phyloP scores from a whole-genome alignment of 2,113 vertebrate species.

The Caretta caretta region DNA sequence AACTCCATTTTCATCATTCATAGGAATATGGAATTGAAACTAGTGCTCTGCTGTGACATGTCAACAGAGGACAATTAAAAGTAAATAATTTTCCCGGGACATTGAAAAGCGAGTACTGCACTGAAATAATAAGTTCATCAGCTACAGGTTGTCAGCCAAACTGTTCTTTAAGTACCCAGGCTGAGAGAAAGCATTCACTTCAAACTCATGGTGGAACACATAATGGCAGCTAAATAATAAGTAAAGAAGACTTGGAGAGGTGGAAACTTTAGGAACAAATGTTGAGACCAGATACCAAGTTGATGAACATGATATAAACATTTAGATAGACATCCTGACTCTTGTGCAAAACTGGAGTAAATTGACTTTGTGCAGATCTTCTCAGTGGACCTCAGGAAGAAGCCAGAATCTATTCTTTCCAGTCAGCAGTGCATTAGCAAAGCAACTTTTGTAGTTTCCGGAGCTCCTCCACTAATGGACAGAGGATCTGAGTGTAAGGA shows the following conservation, averaged over 20 bases:
- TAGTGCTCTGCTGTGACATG: not conserved
- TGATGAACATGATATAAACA: not conserved
- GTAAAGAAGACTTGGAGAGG: not conserved
- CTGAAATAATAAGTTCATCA: not conserved
- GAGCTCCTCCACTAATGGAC: not conserved
- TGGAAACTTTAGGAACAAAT: not conserved
- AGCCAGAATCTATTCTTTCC: not conserved
- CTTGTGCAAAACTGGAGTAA: not conserved
- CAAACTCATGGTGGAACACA: not conserved
- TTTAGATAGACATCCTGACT: not conserved
- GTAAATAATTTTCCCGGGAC: accelerated
- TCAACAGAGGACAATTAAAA: not conserved
- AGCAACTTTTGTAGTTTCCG: not conserved
- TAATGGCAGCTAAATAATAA: not conserved
- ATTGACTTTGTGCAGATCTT: not conserved
- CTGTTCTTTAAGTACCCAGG: not conserved
- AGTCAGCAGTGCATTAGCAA: not conserved
- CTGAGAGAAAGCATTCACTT: not conserved
- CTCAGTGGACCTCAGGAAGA: not conserved
- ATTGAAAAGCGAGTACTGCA: not conserved
- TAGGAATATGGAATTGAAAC: not conserved
- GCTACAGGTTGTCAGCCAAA: not conserved
- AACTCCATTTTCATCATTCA: not conserved
- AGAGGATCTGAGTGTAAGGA: not conserved
- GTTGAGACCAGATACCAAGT: not conserved